Conservation (phyloP, 2,797 vertebrate species). For the Rallus crepitans region DNA sequence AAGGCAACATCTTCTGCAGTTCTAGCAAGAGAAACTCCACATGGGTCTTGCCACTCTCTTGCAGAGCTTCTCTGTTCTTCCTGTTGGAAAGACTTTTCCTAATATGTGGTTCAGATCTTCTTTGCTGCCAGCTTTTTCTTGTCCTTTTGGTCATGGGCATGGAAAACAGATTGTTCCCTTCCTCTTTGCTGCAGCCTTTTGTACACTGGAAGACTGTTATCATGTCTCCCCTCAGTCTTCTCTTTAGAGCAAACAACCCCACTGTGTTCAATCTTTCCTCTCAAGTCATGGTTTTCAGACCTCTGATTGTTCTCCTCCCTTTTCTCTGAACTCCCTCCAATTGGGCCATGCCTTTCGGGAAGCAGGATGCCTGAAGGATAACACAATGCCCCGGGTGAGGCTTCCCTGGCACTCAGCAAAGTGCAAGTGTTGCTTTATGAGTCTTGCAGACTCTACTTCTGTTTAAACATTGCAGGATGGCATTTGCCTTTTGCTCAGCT, state of each 20-base stretch:
- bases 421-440: not conserved
- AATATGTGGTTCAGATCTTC: not conserved
- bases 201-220: not conserved
- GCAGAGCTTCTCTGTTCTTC: not conserved
- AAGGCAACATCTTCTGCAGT: not conserved
- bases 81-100: not conserved
- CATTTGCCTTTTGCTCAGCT: conserved; percentile 59
- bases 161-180: conserved; percentile 42
- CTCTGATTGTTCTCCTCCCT: conserved; percentile 9
- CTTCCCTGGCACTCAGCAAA: conserved; percentile 44
- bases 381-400: not conserved
- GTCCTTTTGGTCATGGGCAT: conserved; percentile 11
- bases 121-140: not conserved
- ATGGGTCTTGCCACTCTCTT: not conserved
- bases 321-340: conserved; percentile 39
- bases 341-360: conserved; percentile 9
- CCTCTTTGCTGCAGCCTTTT: conserved; percentile 26
- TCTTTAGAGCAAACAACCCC: conserved; percentile 50
- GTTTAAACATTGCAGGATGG: not conserved
- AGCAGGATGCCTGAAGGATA: not conserved
- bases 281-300: conserved; percentile 35
- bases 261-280: conserved; percentile 58
- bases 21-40: not conserved
- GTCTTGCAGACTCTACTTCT: conserved; percentile 1
- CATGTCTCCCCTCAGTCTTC: not conserved